Evolutionary conservation across 2,888 invertebrate genomes (phyloP), one percentile per base, ranked within the genome.

Genomic region (Ceratothoa steindachneri): DNA sequence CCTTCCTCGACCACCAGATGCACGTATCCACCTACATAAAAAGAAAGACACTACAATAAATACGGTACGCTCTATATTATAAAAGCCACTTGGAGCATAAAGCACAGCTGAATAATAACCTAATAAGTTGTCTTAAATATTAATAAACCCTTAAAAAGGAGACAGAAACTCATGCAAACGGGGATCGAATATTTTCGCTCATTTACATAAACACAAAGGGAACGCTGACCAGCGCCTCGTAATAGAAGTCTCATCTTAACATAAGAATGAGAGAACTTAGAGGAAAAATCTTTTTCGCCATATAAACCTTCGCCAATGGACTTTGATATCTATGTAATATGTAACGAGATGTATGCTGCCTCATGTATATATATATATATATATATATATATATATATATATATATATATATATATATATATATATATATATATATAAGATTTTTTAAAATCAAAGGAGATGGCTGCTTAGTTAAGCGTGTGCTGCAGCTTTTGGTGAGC

Each of bases 161-260:
- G 60, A 60, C 5, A 24, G 5, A 41, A 15, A 41, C 41, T 41
- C 41, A 5, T 41, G 7, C 41, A 41, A 41, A 41, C 41, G 15
- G 60, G 24, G 60, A 5, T 19, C 60, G n/a, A 60, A 24, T 5
- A 5, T 24, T 60, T n/a, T 24, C 60, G 5, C 5, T 60, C 69
- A 69, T 69, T 69, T 69, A 51, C 69, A 69, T 69, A 69, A 69
- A 69, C 69, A 69, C 69, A 69, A 69, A 52, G 30, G 41, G 15
- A 41, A 41, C 7, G 41, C 5, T 41, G 41, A 15, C 41, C 41
- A 41, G 7, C 15, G 7, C 5, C 41, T 15, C 41, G 15, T 41
- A 41, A 41, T 41, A 41, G 15, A 41, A 41, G 41, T 9, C 5
- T 41, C 41, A 9, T 41, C 5, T 41, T 15, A 41, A 41, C 41